These are phyloP conservation scores for Dendrolimus kikuchii DNA, from an alignment of 1,140 invertebrate genomes.

Conservation along the genomic window DNA sequence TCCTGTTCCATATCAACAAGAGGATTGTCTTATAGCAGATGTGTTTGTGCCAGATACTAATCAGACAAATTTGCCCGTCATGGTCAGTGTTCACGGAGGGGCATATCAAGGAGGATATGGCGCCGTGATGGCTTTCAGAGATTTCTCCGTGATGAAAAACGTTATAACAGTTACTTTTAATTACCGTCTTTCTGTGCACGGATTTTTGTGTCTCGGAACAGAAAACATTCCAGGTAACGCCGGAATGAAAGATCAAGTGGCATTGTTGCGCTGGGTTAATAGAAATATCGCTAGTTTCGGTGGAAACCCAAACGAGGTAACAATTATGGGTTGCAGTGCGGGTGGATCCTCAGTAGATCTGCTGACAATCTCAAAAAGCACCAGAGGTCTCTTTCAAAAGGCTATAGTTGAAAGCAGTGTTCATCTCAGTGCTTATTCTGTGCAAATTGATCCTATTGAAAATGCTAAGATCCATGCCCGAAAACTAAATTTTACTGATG, in stretches of 20 bases:
- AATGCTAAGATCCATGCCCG: constrained; percentile 34
- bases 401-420: constrained; percentile 44
- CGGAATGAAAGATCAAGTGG: constrained; percentile 40
- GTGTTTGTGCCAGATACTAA: constrained; percentile 32
- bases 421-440: constrained; percentile 18
- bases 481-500: constrained; percentile 23
- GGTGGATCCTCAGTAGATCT: constrained; percentile 30
- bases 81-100: constrained; percentile 39
- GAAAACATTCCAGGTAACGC: constrained; percentile 33
- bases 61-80: constrained; percentile 29
- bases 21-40: constrained; percentile 23
- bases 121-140: constrained; percentile 6
- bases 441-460: constrained; percentile 34
- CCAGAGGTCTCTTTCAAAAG: constrained; percentile 37
- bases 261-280: constrained; percentile 35
- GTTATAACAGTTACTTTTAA: constrained; percentile 32
- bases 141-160: constrained; percentile 20
- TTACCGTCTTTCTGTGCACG: constrained; percentile 30
- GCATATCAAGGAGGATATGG: constrained; percentile 27
- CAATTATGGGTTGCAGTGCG: constrained; percentile 35
- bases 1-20: neutral
- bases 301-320: constrained; percentile 40
- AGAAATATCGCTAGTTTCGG: constrained; percentile 38
- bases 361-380: constrained; percentile 28
- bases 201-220: constrained; percentile 37